phyloP scores from a whole-genome alignment of 1,140 invertebrate species.

The Listronotus oregonensis region DNA sequence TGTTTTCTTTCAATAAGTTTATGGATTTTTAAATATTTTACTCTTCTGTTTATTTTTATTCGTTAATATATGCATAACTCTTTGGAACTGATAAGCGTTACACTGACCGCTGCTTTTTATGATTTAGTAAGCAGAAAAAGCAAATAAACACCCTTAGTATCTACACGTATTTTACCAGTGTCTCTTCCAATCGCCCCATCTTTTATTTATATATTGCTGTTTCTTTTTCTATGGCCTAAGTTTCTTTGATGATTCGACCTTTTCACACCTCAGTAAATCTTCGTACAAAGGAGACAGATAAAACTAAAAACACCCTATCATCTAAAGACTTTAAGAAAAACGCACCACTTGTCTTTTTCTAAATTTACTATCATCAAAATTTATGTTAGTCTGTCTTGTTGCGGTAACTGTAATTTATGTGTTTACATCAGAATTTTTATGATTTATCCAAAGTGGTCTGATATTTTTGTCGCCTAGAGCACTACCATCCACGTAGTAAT shows the following conservation, averaged over 20 bases:
- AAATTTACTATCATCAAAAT: slow-evolving; percentile 32
- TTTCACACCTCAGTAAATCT: slow-evolving; percentile 8
- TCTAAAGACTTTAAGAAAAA: slow-evolving; percentile 16
- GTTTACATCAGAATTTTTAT: slow-evolving; percentile 38
- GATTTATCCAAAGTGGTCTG: slow-evolving; percentile 34
- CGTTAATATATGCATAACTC: too few species aligned
- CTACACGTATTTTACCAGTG: too few species aligned
- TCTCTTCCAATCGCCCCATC: too few species aligned
- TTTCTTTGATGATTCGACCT: slow-evolving; percentile 11
- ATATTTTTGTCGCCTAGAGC: slow-evolving; percentile 29
- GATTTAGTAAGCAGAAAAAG: too few species aligned
- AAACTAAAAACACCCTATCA: slow-evolving; percentile 26
- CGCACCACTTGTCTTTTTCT: slow-evolving; percentile 25
- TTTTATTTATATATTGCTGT: too few species aligned
- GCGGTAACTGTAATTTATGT: slow-evolving; percentile 30
- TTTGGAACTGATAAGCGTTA: too few species aligned
- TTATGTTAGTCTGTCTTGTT: slow-evolving; percentile 32
- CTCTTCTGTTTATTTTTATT: too few species aligned
- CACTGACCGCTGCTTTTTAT: too few species aligned
- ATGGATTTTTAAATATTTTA: too few species aligned
- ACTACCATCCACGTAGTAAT: slow-evolving; percentile 1
- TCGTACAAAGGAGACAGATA: background rate
- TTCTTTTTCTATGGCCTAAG: background rate
- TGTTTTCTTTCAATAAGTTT: too few species aligned
- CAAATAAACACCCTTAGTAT: too few species aligned